phyloP scores from a whole-genome alignment of 2,113 vertebrate species.

The Jaculus jaculus region DNA sequence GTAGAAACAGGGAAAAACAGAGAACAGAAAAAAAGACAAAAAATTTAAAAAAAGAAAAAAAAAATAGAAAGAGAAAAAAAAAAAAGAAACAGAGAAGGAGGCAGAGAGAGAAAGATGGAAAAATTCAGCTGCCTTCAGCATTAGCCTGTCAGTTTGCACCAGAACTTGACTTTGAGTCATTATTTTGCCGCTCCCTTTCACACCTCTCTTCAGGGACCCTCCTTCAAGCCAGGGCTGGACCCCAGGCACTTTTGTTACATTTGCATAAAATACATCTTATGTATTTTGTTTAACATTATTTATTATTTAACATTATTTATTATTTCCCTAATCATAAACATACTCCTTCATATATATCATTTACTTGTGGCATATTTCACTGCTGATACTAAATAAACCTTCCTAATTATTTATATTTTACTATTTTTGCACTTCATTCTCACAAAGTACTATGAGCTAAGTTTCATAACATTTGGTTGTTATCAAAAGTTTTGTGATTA shows the following conservation, averaged over 20 bases:
- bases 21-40: too few species aligned
- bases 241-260: neutral
- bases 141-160: too few species aligned
- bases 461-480: slow-evolving; percentile 40
- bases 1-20: too few species aligned
- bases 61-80: too few species aligned
- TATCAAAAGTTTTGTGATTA: slow-evolving; percentile 46
- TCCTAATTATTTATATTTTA: neutral
- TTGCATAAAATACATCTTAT: neutral
- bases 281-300: neutral
- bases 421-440: slow-evolving; percentile 28
- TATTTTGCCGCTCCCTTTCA: too few species aligned
- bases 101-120: too few species aligned
- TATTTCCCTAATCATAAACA: slow-evolving; percentile 33
- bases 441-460: slow-evolving; percentile 19
- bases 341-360: neutral
- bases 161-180: too few species aligned
- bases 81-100: too few species aligned
- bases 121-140: too few species aligned
- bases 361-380: neutral
- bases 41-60: too few species aligned
- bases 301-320: neutral
- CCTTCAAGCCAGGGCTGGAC: too few species aligned
- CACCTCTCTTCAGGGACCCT: too few species aligned
- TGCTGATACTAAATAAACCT: neutral